These are phyloP conservation scores for Drosophila sucinea DNA, from an alignment of 1,140 invertebrate genomes.

Conservation along the genomic window DNA sequence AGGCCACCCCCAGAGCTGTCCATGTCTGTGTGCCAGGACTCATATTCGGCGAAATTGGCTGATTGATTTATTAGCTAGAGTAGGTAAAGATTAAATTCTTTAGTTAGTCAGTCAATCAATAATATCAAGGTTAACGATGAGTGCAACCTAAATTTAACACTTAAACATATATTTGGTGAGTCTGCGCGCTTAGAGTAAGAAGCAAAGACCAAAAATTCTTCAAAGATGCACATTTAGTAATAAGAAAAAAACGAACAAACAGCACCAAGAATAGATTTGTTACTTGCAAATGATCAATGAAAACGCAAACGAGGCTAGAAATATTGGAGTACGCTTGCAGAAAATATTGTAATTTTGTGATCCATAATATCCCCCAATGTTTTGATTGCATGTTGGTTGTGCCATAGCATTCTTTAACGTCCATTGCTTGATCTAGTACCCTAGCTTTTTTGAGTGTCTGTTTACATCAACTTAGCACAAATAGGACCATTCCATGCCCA, in stretches of 20 bases:
- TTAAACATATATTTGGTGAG: background rate
- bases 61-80: constrained; percentile 75
- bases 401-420: no score
- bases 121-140: background rate
- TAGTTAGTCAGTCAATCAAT: background rate
- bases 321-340: constrained; percentile 14
- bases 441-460: no score
- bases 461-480: no score
- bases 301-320: constrained; percentile 40
- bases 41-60: constrained; percentile 72
- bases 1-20: constrained; percentile 76
- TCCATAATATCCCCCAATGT: no score
- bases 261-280: constrained; percentile 50
- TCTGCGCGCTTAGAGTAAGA: constrained; percentile 49
- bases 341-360: no score
- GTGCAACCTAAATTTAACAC: background rate
- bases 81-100: background rate
- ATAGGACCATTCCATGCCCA: no score
- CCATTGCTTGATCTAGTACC: no score
- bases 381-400: no score
- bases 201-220: constrained; percentile 31
- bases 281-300: constrained; percentile 40
- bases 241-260: constrained; percentile 41
- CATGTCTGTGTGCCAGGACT: constrained; percentile 79
- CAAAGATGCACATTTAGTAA: constrained; percentile 48